Base-by-base conservation (phyloP, 2,797 vertebrate genomes). In the Gobio occitaniae region DNA sequence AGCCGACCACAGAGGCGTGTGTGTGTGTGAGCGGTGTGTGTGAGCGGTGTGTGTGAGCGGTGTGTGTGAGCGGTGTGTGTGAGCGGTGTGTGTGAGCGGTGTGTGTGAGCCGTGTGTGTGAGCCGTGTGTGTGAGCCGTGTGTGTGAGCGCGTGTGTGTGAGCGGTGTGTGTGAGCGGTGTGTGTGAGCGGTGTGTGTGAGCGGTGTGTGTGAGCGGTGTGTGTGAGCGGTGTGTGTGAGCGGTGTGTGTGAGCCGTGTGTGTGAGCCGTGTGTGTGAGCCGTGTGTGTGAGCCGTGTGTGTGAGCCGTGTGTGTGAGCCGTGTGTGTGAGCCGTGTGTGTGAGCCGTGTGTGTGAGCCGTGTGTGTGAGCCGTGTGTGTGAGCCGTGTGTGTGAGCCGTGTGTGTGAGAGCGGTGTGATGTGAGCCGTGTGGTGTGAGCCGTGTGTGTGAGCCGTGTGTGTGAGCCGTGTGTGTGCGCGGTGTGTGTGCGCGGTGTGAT, bases 1-100 rank as follows among this genome's bases (percentile, higher is more conserved):
- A 88, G 84, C 80, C 29, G 47, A 84, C 70, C 87, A 88, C 85
- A 89, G 82, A 89, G 79, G 32, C 86, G 85, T 11, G 70, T 88
- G 50, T 29, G 78, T 89, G 25, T 25, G 25, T 25, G 25, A 25
- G 25, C 25, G 25, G 25, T 25, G 25, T 25, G 25, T 25, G 25
- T 25, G 25, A 25, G 25, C 25, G 25, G 25, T 25, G 25, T 25
- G 25, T 25, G 25, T 25, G 25, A 25, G 25, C 25, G 25, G 25
- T 25, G 25, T 25, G 25, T 25, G 25, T 25, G 25, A 89, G 79
- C 38, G 85, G 85, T 11, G 70, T 88, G 86, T 89, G 54, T 38
- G 63, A 82, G 9, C 54, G 9, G 50, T 29, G 78, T 89, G 25
- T 25, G 25, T 25, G 25, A 25, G 25, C 25, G 1, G 25, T 25